These are phyloP conservation scores for Anthopleura xanthogrammica DNA, from an alignment of 92 coral and sea anemone species.

Conservation along the genomic window DNA sequence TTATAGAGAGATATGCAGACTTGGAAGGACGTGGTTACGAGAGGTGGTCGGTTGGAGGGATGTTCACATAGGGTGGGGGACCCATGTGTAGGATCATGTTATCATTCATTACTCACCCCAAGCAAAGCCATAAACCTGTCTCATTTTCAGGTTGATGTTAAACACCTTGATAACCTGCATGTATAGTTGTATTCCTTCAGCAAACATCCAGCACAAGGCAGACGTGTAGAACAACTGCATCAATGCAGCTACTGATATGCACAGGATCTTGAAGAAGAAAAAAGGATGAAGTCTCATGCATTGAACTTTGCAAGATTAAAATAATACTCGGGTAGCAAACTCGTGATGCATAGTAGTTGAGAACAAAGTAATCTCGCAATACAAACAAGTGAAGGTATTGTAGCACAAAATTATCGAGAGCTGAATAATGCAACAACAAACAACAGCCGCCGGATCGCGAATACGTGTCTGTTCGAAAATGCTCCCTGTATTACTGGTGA, in stretches of 20 bases:
- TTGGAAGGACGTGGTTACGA: background rate
- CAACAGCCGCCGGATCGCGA: too few species aligned
- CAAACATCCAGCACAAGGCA: slow-evolving; percentile 66
- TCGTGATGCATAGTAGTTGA: too few species aligned
- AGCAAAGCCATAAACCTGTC: slow-evolving; percentile 40
- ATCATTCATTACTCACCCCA: slow-evolving; percentile 42
- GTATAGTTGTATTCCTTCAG: slow-evolving; percentile 45
- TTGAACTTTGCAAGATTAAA: too few species aligned
- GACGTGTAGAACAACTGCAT: slow-evolving; percentile 57
- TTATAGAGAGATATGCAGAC: background rate
- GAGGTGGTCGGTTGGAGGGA: too few species aligned
- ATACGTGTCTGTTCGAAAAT: too few species aligned
- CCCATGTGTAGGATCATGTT: background rate
- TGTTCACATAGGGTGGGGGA: background rate
- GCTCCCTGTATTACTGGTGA: too few species aligned
- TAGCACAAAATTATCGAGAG: too few species aligned
- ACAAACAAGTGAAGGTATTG: too few species aligned
- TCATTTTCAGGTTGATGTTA: slow-evolving; percentile 44
- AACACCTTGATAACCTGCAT: slow-evolving; percentile 57
- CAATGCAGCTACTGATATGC: slow-evolving; percentile 43
- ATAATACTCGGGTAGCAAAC: too few species aligned
- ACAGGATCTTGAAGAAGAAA: slow-evolving; percentile 18
- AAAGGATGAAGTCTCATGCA: background rate
- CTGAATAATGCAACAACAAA: too few species aligned
- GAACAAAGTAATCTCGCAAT: too few species aligned